Evolutionary conservation across 2,888 invertebrate species (phyloP).

Genomic region (Escarpia spicata): DNA sequence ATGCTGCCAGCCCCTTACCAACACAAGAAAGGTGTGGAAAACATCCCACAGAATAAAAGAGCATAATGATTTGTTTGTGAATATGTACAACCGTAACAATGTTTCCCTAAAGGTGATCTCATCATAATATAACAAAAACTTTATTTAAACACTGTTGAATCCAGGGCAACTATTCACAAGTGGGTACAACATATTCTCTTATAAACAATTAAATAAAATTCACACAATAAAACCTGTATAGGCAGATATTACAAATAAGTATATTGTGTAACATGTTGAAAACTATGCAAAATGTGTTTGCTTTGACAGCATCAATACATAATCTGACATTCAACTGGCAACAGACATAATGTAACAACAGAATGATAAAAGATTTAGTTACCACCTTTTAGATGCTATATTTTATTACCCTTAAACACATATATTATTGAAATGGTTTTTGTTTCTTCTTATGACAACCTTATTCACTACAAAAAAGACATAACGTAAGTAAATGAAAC

Average conservation of each 20-base stretch:
- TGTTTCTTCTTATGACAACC: no score
- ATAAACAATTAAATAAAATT: no score
- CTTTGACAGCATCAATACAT: neutral
- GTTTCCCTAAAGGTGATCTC: no score
- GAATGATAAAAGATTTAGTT: neutral
- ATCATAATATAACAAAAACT: no score
- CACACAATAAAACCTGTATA: no score
- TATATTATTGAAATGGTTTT: neutral
- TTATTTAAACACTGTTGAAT: no score
- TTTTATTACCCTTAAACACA: neutral
- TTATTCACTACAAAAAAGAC: neutral
- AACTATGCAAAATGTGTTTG: neutral
- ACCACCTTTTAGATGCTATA: neutral
- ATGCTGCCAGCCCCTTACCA: neutral
- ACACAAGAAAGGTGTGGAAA: neutral
- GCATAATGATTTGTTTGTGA: neutral
- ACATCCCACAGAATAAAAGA: neutral
- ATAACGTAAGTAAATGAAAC: neutral
- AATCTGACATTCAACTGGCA: neutral
- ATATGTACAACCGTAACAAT: neutral
- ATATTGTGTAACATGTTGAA: no score
- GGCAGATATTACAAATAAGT: no score
- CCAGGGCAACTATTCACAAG: no score
- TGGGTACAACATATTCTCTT: no score
- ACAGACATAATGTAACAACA: neutral